Conservation (phyloP, 1,140 invertebrate species). For the Drosophila leontia region DNA sequence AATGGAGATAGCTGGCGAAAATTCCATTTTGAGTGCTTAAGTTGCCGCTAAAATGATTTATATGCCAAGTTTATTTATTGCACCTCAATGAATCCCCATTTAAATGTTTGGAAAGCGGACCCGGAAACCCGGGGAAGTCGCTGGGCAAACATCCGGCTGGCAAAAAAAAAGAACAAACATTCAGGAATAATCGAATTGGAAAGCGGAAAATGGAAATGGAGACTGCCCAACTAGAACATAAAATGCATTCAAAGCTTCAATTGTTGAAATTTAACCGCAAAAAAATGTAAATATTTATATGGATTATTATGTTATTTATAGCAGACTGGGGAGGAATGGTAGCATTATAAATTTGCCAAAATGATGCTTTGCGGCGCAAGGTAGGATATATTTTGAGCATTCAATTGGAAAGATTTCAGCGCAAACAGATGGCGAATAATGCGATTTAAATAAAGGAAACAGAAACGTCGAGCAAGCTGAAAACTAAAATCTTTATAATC, state of each 20-base stretch:
- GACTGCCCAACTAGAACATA: slow-evolving; percentile 53
- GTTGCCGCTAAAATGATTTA: slow-evolving; percentile 67
- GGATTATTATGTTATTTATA: slow-evolving; percentile 69
- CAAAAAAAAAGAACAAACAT: slow-evolving; percentile 4
- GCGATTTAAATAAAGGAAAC: slow-evolving; percentile 35
- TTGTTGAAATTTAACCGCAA: slow-evolving; percentile 24
- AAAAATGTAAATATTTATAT: slow-evolving; percentile 30
- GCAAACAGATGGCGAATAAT: slow-evolving; percentile 38
- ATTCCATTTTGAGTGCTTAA: slow-evolving; percentile 50
- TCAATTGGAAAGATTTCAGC: slow-evolving; percentile 43
- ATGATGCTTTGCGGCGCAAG: slow-evolving; percentile 33
- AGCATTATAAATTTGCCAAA: slow-evolving; percentile 20
- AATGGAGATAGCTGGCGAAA: slow-evolving; percentile 42
- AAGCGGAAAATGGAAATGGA: slow-evolving; percentile 51
- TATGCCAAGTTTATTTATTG: slow-evolving; percentile 68
- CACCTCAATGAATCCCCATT: slow-evolving; percentile 71
- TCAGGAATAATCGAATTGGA: slow-evolving; percentile 58
- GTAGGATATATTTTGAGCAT: slow-evolving; percentile 41
- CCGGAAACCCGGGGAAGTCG: slow-evolving; percentile 22
- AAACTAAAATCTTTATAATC: background rate
- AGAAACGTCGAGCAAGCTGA: background rate
- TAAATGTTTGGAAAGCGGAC: slow-evolving; percentile 42
- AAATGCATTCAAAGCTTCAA: slow-evolving; percentile 53
- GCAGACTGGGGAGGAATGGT: slow-evolving; percentile 2
- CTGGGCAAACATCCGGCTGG: slow-evolving; percentile 21